phyloP scores from a whole-genome alignment of 2,888 invertebrate genomes.

The Archips crataeganus region DNA sequence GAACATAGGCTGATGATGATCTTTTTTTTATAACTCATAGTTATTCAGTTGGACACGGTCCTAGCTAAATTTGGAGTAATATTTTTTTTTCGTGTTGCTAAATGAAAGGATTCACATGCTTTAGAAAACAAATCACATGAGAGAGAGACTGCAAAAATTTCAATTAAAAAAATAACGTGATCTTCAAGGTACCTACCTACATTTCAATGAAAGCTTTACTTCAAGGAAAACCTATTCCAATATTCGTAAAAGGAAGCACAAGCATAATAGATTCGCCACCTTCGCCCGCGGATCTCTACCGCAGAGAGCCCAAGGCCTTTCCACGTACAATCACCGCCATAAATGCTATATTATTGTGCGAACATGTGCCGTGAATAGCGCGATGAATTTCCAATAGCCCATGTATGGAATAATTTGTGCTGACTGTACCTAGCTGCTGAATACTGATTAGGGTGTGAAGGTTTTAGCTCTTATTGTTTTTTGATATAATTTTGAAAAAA shows the following conservation, averaged over 20 bases:
- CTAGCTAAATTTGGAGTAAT: too few relatives aligned
- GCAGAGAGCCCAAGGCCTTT: constrained; percentile 42
- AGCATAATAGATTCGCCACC: background rate
- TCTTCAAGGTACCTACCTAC: too few relatives aligned
- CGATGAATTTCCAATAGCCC: constrained; percentile 50
- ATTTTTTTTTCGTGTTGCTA: too few relatives aligned
- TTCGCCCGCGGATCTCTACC: background rate
- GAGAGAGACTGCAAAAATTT: too few relatives aligned
- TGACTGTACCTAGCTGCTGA: constrained; percentile 42
- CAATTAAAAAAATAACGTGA: too few relatives aligned
- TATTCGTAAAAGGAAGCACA: background rate
- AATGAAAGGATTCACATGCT: too few relatives aligned
- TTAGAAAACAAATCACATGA: too few relatives aligned
- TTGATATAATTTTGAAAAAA: background rate
- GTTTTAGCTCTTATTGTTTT: constrained; percentile 6
- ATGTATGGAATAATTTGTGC: constrained; percentile 48
- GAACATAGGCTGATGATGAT: too few relatives aligned
- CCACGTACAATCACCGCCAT: constrained; percentile 56
- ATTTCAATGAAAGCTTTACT: too few relatives aligned
- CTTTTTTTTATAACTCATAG: too few relatives aligned
- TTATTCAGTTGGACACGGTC: too few relatives aligned
- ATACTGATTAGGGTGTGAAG: constrained; percentile 38
- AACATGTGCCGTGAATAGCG: constrained; percentile 48
- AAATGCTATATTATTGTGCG: constrained; percentile 58
- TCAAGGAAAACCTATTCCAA: too few relatives aligned